Evolutionary conservation across 2,113 vertebrate species (phyloP), one percentile per base, ranked within the genome.

Genomic region (Erythrocercus mccallii): DNA sequence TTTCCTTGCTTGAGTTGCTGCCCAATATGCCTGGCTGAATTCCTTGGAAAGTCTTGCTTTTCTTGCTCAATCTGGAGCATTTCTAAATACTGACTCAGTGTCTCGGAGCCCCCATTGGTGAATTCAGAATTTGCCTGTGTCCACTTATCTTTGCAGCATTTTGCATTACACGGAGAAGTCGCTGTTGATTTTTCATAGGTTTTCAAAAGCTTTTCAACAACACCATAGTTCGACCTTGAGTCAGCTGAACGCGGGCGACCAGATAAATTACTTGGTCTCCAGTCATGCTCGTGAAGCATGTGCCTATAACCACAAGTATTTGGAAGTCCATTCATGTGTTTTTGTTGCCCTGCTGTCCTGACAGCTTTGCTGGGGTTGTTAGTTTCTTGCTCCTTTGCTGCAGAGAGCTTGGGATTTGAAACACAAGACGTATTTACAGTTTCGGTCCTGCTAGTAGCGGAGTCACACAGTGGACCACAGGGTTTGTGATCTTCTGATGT

Each of bases 161-260:
- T 97, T 33, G 69, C 82, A 77, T 90, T 97, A 90, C 96, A 97
- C 1, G 92, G 56, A 74, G 98, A 97, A 96, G 97, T 93, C 40
- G 64, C 97, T 10, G 73, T 19, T 58, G 98, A 97, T 65, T 96
- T 98, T 95, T 99, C 98, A 60, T 99, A 99, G 91, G 98, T 99
- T 98, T 98, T 99, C 94, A 99, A 94, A 95, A 99, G 98, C 96
- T 98, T 98, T 96, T 99, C 99, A 86, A 99, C 98, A 61, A 99
- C 99, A 21, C 99, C 98, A 22, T 99, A 99, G 97, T 99, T 99
- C 6, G 99, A 99, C 90, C 98, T 98, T 69, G 99, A 98, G 51
- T 99, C 99, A 82, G 98, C 98, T 21, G 99, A 99, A 35, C 98
- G 98, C 1, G 99, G 99, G 81, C 99, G 98, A 13, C 98, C 98